Evolutionary conservation across 2,888 invertebrate species (phyloP), one percentile per base, ranked within the genome.

Genomic region (Ophioninae sp.): DNA sequence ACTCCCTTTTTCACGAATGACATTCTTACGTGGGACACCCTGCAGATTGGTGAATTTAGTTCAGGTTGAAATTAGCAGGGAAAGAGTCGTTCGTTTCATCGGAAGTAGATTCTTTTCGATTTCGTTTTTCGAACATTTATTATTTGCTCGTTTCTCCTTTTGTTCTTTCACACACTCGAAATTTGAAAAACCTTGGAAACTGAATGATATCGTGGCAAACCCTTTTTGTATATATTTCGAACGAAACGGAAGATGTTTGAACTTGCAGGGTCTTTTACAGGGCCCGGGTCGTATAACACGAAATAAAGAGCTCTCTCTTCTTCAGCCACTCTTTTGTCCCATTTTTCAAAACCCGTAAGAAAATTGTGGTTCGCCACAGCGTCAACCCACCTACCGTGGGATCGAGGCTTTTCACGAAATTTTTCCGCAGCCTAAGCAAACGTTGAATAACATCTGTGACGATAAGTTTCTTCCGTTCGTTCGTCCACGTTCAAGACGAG

Each of bases 401-500:
- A n/a, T 37, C 39, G 59, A 39, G 22, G 22, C 22, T 22, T 72
- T 58, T 7, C 2, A 22, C 37, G 22, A 13, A 59, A 59, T 72
- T 59, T 39, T 39, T 22, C 10, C 13, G 0, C 71, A 72, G 59
- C 59, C 71, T 59, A 20, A 72, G 22, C 59, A 10, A 59, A 72
- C 22, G 59, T 59, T 39, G 20, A 39, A 59, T 59, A 39, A 59
- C 59, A 72, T 56, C 20, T 20, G 13, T n/a, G 71, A 59, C 59
- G 59, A 72, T 72, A 39, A 13, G 51, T 39, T 72, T 41, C 20
- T 37, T 58, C 56, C 22, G 20, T 72, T 30, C 51, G 17, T 59
- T 72, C 51, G 59, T 68, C 68, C 51, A 51, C 51, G 17, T 51
- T 17, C 13, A 17, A 13, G 51, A 10, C 30, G 51, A 23, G 30